These are phyloP conservation scores for Drosophila ustulata DNA, from an alignment of 2,888 invertebrate genomes.

Conservation along the genomic window DNA sequence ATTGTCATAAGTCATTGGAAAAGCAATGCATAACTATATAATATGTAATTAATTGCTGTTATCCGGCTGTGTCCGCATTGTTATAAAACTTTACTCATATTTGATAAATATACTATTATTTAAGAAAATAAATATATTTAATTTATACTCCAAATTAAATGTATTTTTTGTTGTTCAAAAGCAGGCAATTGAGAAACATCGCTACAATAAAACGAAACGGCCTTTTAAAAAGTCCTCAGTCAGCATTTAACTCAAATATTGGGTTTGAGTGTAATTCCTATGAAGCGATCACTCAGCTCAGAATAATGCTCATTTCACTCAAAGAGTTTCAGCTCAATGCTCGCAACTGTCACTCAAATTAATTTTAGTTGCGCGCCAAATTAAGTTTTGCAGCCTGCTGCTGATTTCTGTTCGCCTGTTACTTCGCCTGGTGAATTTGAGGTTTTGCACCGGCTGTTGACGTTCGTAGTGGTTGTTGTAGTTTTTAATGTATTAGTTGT, in stretches of 20 bases:
- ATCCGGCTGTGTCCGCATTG: not conserved
- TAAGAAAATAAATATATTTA: not conserved
- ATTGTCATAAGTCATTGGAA: not conserved
- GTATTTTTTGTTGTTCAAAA: not conserved
- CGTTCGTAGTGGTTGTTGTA: not conserved
- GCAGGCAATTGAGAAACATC: not conserved
- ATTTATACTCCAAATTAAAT: not conserved
- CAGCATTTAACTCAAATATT: not conserved
- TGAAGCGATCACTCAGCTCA: not conserved
- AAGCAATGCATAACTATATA: not conserved
- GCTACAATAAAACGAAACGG: not conserved
- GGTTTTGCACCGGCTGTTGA: not conserved
- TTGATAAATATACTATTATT: not conserved
- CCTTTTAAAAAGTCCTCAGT: not conserved
- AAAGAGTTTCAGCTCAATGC: not conserved
- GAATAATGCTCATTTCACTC: not conserved
- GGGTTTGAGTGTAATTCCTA: not conserved
- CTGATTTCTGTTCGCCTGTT: not conserved
- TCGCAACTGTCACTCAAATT: not conserved
- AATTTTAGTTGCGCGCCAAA: not conserved
- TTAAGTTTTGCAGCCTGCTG: not conserved
- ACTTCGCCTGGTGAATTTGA: not conserved
- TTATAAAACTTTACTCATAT: not conserved
- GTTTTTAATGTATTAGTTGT: not conserved
- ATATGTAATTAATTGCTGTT: not conserved